Evolutionary conservation across 1,140 invertebrate species (phyloP), one percentile per base, ranked within the genome.

Genomic region (Euura saliciscinereae): DNA sequence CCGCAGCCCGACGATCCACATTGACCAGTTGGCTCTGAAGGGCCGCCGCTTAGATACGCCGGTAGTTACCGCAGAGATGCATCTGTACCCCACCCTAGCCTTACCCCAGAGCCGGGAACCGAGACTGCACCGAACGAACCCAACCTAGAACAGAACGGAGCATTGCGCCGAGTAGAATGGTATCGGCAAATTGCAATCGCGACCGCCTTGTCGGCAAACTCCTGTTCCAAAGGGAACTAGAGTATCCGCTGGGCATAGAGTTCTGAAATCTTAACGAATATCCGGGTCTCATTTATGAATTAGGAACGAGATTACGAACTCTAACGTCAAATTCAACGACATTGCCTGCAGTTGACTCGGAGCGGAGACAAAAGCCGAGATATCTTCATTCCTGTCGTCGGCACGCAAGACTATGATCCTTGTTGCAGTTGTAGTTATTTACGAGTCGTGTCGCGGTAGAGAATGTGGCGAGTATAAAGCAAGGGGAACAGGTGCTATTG

Each of bases 181-280:
- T 86, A 86, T 86, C 84, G 82, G 84, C 76, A 82, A 84, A 85
- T 84, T 85, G 83, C 84, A 81, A 85, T 85, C 82, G 80, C 78
- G 83, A 80, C 79, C 78, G 78, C 73, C 79, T 84, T 83, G 82
- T 82, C 83, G 83, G 81, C 75, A 79, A 28, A 83, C 77, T 84
- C 75, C 77, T 76, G 73, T 78, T 78, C 76, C 78, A 66, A 78
- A 73, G 71, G 71, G 3, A 44, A 66, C 68, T 11, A 74, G 28
- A 28, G 51, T 66, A 77, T 78, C 73, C 73, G 43, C 65, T n/a
- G 28, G 28, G 28, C 28, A 28, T 28, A 28, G 28, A 59, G 6
- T n/a, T 65, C 69, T 59, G 66, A 51, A 76, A 71, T 77, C 71
- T 73, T 73, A 77, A 77, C 78, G 74, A 79, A 79, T 79, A 77